phyloP scores from a whole-genome alignment of 1,140 invertebrate genomes.

The Trichonephila clavata region DNA sequence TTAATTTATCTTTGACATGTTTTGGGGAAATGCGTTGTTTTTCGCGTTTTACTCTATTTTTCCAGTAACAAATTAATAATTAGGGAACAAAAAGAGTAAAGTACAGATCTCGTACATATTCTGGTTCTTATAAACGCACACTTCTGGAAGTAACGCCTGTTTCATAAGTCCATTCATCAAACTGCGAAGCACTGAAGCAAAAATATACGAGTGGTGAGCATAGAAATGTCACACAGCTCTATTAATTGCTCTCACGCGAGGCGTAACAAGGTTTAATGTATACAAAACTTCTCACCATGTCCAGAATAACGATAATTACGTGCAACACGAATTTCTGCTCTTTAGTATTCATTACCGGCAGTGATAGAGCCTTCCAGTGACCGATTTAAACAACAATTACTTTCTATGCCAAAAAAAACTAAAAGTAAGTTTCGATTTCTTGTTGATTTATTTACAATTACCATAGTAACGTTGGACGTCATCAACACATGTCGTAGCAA shows the following conservation, averaged over 20 bases:
- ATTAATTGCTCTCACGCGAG: not conserved
- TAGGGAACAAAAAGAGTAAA: no score
- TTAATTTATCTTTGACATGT: no score
- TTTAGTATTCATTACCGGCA: not conserved
- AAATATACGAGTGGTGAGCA: not conserved
- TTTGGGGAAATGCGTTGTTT: no score
- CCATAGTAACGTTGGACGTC: constrained; percentile 30
- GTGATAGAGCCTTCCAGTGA: not conserved
- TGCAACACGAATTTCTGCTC: not conserved
- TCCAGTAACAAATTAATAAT: no score
- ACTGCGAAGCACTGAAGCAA: not conserved
- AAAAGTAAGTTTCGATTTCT: constrained; percentile 21
- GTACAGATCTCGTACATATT: not conserved
- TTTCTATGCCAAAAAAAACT: not conserved
- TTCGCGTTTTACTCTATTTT: no score
- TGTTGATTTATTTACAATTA: constrained; percentile 52
- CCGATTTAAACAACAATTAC: not conserved
- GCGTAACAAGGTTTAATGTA: not conserved
- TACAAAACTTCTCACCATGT: not conserved
- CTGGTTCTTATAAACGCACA: not conserved
- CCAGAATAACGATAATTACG: not conserved
- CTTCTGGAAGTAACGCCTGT: no score
- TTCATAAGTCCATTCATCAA: not conserved
- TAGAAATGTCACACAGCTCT: not conserved
- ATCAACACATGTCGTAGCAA: not conserved